Evolutionary conservation across 1,140 invertebrate genomes (phyloP), one percentile per base, ranked within the genome.

Genomic region (Bombyx mandarina): DNA sequence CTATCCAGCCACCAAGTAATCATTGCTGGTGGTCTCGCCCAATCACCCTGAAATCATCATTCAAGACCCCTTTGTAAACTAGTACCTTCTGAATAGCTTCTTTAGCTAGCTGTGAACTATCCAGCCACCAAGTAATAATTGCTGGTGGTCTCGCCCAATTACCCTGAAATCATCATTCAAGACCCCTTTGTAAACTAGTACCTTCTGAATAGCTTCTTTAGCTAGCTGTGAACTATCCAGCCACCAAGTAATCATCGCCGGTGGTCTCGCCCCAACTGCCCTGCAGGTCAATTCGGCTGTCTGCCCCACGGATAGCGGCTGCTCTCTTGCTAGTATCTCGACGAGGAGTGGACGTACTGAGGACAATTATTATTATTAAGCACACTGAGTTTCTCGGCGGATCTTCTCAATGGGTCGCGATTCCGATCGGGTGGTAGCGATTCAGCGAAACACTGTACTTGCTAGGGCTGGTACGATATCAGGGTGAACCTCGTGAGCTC

Each of bases 1-100:
- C 91, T 92, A 48, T 95, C 93, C 81, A 95, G 90, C 90, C 91
- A 96, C 95, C 95, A 96, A 2, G 92, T 91, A 49, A 96, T 91
- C 54, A 91, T 90, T 0, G 95, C 94, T 0, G 94, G 90, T 3
- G 95, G 95, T 60, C 94, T 88, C 7, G 94, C 94, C 3, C 95
- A 95, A 8, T 92, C 90, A 1, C 93, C 91, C 12, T 18, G 12
- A 18, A 18, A 18, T 18, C 26, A 35, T 35, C 26, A 35, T 35
- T 35, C 26, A 5, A 35, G 2, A 35, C 26, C 4, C 26, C 26
- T 35, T 35, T 1, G 26, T 35, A 35, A 35, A 5, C 26, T 35
- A 35, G 2, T 35, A 35, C 26, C 26, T 35, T 35, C 26, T 35
- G 26, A 35, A 35, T 35, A 5, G 26, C 26, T 35, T 35, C 26